Conservation (phyloP, 2,113 vertebrate genomes). For the Rhea americana region DNA sequence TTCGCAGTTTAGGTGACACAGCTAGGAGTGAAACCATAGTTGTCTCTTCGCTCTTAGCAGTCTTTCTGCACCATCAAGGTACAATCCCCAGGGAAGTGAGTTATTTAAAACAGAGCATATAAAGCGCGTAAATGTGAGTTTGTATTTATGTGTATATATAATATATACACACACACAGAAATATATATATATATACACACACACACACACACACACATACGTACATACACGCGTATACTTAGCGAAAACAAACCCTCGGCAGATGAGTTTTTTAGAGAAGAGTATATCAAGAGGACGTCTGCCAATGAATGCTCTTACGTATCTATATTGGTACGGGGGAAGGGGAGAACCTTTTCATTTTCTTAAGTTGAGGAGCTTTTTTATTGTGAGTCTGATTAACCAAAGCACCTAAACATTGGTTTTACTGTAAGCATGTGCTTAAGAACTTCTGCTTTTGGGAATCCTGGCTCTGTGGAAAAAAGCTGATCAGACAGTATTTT, state of each 20-base stretch:
- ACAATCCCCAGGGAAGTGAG: neutral
- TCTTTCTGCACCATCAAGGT: neutral
- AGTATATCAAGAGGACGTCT: neutral
- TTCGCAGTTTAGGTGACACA: neutral
- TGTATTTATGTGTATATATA: neutral
- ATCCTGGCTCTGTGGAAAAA: neutral
- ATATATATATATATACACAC: neutral
- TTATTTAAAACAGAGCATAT: neutral
- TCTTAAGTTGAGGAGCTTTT: neutral
- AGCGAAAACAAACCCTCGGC: neutral
- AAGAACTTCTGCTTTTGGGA: slow-evolving; percentile 29
- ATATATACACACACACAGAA: neutral
- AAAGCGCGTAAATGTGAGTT: no score
- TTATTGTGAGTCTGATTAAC: neutral
- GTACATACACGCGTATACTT: neutral
- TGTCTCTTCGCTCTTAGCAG: neutral
- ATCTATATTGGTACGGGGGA: neutral
- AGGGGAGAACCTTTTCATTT: neutral
- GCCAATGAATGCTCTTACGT: neutral
- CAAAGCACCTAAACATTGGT: neutral
- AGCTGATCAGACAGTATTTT: slow-evolving; percentile 49
- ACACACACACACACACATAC: neutral
- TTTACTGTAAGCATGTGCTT: slow-evolving; percentile 23
- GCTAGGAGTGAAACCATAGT: neutral
- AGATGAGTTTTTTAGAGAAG: neutral